Evolutionary conservation across 2,113 vertebrate species (phyloP), one percentile per base, ranked within the genome.

Genomic region (Notechis scutatus): DNA sequence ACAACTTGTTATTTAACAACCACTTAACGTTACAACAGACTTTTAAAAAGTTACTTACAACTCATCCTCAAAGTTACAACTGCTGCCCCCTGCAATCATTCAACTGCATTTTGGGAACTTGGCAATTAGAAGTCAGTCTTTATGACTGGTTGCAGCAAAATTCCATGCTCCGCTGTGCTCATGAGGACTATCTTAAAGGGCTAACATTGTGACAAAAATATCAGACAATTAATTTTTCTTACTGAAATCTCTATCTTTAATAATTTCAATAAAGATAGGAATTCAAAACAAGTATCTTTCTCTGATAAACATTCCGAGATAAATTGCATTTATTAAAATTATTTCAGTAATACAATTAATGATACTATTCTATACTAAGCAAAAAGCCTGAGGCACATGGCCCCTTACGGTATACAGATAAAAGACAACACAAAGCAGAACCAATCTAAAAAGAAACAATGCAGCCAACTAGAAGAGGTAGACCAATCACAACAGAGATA

Each of bases 181-280:
- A 69, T 69, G 29, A 69, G 29, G 29, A 14, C 29, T 69, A 69
- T 81, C 74, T 81, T 81, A 39, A 39, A 39, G 18, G 20, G 34
- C 6, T 39, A 85, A 93, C 4, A 18, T 47, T 95, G 93, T 0
- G 20, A 89, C 50, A 89, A 47, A 95, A 96, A 94, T 94, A 59
- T 52, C 91, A 91, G 55, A 88, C 42, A 92, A 81, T 20, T 87
- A 42, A 94, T 85, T 90, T 90, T 90, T 1, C 14, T 90, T n/a
- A 54, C 26, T 47, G 14, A 61, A 34, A 45, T 52, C 34, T 85
- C 10, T 34, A 47, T 4, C 20, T 24, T 52, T n/a, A 90, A 88
- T n/a, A 85, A 21, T 14, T 86, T 39, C 45, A 52, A 11, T 50
- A 15, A 20, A 90, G 12, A 74, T n/a, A 52, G 7, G 10, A 85